Base-by-base conservation (phyloP, 37 sponge, comb jelly and placozoan genomes). In the Cladorhizidae sp. region DNA sequence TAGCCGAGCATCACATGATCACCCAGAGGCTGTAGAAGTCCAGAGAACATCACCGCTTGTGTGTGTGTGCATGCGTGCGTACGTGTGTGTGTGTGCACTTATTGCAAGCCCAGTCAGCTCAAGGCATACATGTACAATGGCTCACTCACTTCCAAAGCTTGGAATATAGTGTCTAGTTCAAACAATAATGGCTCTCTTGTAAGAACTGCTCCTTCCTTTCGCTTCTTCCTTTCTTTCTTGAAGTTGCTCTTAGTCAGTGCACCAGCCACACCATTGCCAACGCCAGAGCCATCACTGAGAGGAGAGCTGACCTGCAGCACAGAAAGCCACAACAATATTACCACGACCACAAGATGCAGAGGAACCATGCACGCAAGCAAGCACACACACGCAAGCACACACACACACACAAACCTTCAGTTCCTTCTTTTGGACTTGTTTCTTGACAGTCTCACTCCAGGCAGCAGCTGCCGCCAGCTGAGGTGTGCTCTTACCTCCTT, bases 161-260 rank as follows among this genome's bases (percentile, higher is more conserved):
- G 75, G 40, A 86, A 67, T 38, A 86, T 21, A 6, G 80, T 21
- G 2, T 45, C 84, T 6, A 83, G 57, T 51, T 83, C 84, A 5
- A 83, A 64, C 7, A 45, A 64, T 9, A 75, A 21, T 23, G 75
- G 76, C 33, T 40, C 38, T 67, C 80, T 76, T 18, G 0, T 14
- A 3, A 22, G 51, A 22, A 9, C 32, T 22, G 3, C 31, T 28
- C 23, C 61, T 3, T 25, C 70, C 9, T 28, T 49, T 52, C 36
- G 33, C 56, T 79, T 79, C 69, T 76, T 76, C 29, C 39, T 38
- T 15, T 76, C 61, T 63, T 67, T 67, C 55, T 32, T 79, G 38
- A 35, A 35, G 21, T 11, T 36, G 5, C 52, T 69, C 56, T 69
- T 45, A 9, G 8, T 45, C n/a, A n/a, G n/a, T n/a, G n/a, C n/a